Base-by-base conservation (phyloP, 2,888 invertebrate species). In the Vandiemenella viatica region DNA sequence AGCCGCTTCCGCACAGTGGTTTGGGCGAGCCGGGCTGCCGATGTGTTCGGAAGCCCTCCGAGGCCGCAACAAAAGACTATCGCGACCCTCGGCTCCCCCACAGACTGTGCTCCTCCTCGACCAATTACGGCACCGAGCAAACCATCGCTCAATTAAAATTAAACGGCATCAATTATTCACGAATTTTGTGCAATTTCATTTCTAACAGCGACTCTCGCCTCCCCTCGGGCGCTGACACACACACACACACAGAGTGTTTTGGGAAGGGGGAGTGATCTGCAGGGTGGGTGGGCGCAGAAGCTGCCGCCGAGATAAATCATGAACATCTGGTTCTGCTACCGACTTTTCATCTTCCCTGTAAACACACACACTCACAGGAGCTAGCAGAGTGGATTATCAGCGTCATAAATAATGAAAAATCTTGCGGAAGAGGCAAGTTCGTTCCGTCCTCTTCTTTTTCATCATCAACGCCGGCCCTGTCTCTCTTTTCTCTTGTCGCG, bases 91-190 rank as follows among this genome's bases (percentile, higher is more conserved):
- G 32, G 32, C 13, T 32, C n/a, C 13, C 32, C 32, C 10, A 32
- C 13, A 13, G 32, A 32, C 10, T n/a, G n/a, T 13, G n/a, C 10
- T 10, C 10, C 13, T 13, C 32, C 32, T 32, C 32, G 32, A 10
- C 32, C 32, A 32, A 32, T 32, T 32, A 32, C 32, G n/a, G 32
- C 13, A n/a, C n/a, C n/a, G 43, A 43, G 51, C 49, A 54, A 56
- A 55, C 54, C 55, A 55, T 56, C 54, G 49, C 50, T 55, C 55
- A 56, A 56, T 56, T 56, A 56, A 56, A 55, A 54, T 53, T 56
- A 56, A 56, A 56, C 52, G 52, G 43, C 53, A 52, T 56, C 48
- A 54, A 53, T 54, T 54, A 54, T 56, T 56, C 53, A 56, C 53
- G n/a, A 47, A 50, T 54, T 52, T 50, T 53, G 55, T 51, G 54